Conservation (phyloP, 2,113 vertebrate species). For the Collichthys lucidus region DNA sequence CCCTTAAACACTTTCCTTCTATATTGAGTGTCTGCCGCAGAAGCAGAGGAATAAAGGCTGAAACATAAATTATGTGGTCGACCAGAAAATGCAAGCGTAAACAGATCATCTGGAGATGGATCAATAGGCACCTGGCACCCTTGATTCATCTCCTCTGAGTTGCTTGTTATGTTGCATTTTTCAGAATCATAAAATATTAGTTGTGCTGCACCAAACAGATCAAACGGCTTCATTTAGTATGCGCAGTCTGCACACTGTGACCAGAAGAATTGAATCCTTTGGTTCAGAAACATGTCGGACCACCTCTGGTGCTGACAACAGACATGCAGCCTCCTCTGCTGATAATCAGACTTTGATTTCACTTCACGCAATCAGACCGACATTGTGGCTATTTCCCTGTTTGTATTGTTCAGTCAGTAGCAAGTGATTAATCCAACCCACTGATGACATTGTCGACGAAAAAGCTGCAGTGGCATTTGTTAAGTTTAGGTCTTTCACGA, state of each 20-base stretch:
- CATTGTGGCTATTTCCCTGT: neutral
- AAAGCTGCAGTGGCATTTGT: neutral
- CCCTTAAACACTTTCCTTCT: constrained; percentile 30
- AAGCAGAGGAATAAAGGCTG: neutral
- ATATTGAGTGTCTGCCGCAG: constrained; percentile 11
- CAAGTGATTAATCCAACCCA: neutral
- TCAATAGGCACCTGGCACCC: neutral
- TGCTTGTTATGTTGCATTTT: constrained; percentile 7
- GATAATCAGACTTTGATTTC: neutral
- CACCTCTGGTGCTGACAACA: too few species aligned
- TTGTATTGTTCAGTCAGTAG: neutral
- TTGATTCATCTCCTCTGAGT: neutral
- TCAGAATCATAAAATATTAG: constrained; percentile 8
- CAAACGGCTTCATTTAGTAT: neutral
- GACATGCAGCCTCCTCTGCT: neutral
- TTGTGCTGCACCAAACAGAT: neutral
- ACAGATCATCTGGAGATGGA: constrained; percentile 20
- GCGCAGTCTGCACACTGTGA: neutral
- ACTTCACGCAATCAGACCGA: neutral
- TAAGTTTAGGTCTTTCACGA: neutral
- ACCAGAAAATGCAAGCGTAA: constrained; percentile 30
- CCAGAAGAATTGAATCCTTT: neutral
- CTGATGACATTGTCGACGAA: neutral
- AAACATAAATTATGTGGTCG: constrained; percentile 21
- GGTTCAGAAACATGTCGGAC: neutral